These are phyloP conservation scores for Tenebrio molitor DNA, from an alignment of 1,140 invertebrate genomes.

Conservation along the genomic window DNA sequence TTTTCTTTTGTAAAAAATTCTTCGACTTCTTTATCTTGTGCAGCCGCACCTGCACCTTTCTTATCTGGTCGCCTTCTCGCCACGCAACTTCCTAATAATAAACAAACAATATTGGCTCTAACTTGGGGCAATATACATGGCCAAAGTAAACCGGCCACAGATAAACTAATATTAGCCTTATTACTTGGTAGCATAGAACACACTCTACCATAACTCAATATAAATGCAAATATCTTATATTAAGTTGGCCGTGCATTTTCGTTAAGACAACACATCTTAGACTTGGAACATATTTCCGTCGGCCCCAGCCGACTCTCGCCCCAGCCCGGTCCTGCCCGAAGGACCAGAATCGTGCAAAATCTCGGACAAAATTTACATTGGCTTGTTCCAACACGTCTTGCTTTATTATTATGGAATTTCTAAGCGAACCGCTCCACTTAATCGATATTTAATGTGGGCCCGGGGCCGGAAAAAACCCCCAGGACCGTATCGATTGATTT, in stretches of 20 bases:
- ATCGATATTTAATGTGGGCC: constrained; percentile 41
- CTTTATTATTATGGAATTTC: constrained; percentile 49
- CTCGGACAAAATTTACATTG: constrained; percentile 35
- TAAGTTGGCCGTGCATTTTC: constrained; percentile 64
- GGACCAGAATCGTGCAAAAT: constrained; percentile 2
- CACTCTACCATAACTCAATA: constrained; percentile 63
- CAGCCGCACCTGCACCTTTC: constrained; percentile 39
- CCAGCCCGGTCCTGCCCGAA: background rate
- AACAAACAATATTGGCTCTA: constrained; percentile 61
- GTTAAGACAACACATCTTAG: constrained; percentile 62
- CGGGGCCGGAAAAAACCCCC: background rate
- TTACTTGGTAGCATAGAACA: constrained; percentile 60
- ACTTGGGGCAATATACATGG: constrained; percentile 61
- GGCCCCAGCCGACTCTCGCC: background rate
- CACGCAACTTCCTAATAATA: constrained; percentile 59
- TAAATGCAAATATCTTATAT: constrained; percentile 66
- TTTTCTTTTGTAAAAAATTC: no score
- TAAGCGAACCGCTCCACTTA: constrained; percentile 28
- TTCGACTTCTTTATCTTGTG: no score
- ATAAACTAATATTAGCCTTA: constrained; percentile 65
- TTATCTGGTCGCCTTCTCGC: constrained; percentile 52
- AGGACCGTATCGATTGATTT: background rate
- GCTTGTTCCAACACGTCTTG: constrained; percentile 44
- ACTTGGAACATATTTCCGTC: constrained; percentile 48
- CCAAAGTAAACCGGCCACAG: constrained; percentile 62